phyloP scores from a whole-genome alignment of 1,140 invertebrate species.

The Homarus americanus region DNA sequence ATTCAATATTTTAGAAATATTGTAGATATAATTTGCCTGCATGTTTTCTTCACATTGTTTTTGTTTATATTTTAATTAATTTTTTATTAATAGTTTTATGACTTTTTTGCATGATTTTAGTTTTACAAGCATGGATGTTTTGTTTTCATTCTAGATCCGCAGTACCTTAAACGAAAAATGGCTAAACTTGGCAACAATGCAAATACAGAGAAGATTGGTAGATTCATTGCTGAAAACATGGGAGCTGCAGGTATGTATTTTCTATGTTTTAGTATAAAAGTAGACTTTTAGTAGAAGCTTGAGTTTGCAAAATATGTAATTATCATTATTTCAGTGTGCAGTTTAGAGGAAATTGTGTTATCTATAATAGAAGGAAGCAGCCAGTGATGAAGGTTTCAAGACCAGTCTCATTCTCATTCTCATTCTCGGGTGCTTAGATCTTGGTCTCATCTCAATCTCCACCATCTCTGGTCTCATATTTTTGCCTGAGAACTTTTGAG shows the following conservation, averaged over 20 bases:
- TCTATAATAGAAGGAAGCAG: no score
- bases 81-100: neutral
- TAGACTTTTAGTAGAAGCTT: no score
- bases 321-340: neutral
- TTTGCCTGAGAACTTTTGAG: no score
- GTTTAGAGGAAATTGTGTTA: no score
- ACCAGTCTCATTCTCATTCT: no score
- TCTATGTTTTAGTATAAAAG: no score
- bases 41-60: constrained; percentile 10
- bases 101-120: constrained; percentile 32
- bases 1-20: constrained; percentile 13
- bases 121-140: constrained; percentile 62
- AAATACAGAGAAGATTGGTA: constrained; percentile 70
- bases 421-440: no score
- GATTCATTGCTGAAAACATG: constrained; percentile 72
- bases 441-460: no score
- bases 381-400: no score
- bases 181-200: constrained; percentile 62
- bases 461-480: no score
- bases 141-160: constrained; percentile 63
- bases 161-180: constrained; percentile 72
- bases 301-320: neutral
- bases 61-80: neutral
- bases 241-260: constrained; percentile 18
- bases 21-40: constrained; percentile 7